Percentiles rank a stretch among this genome's conserved stretches.
These are phyloP conservation scores for Etheostoma perlongum DNA, from an alignment of 2,797 vertebrate genomes.

Conservation along the genomic window DNA sequence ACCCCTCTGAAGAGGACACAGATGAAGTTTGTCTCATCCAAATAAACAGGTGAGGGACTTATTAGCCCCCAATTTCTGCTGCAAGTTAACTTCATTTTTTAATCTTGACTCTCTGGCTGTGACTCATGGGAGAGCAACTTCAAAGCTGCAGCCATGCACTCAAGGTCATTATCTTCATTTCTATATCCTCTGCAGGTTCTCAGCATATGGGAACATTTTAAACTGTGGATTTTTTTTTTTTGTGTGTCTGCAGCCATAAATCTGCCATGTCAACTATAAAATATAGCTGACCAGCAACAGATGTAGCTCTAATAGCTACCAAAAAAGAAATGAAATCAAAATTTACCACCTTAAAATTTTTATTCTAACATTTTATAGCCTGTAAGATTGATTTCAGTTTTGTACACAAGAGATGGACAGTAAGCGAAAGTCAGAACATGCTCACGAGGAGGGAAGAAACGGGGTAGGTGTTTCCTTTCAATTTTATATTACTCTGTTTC, in stretches of 20 bases:
- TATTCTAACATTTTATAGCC: conserved; percentile 50
- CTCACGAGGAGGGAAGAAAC: conserved; percentile 33
- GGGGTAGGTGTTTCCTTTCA: conserved; percentile 56
- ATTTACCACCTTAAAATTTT: conserved; percentile 72
- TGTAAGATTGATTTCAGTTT: conserved; percentile 56
- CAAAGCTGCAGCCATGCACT: conserved; percentile 77
- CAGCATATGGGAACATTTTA: conserved; percentile 88
- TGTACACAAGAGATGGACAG: conserved; percentile 46
- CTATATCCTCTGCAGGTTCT: conserved; percentile 82
- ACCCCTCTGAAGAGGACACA: conserved; percentile 58
- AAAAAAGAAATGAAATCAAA: conserved; percentile 71
- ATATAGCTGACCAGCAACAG: conserved; percentile 85
- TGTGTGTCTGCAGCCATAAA: conserved; percentile 77
- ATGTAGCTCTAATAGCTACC: conserved; percentile 79
- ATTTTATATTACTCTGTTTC: conserved; percentile 56
- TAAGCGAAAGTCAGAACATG: conserved; percentile 38
- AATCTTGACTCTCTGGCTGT: conserved; percentile 58
- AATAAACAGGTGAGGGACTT: conserved; percentile 76
- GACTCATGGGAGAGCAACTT: conserved; percentile 73
- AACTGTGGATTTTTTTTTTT: conserved; percentile 61
- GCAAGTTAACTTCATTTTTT: conserved; percentile 78
- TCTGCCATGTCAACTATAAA: conserved; percentile 87
- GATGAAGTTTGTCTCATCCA: conserved; percentile 66
- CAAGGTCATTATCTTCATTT: conserved; percentile 85
- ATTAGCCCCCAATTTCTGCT: conserved; percentile 68